A percentile compares a stretch with the other conserved stretches of the same genome.
Conservation (phyloP, 92 coral and sea anemone species). For the Phenganax stokvisi region DNA sequence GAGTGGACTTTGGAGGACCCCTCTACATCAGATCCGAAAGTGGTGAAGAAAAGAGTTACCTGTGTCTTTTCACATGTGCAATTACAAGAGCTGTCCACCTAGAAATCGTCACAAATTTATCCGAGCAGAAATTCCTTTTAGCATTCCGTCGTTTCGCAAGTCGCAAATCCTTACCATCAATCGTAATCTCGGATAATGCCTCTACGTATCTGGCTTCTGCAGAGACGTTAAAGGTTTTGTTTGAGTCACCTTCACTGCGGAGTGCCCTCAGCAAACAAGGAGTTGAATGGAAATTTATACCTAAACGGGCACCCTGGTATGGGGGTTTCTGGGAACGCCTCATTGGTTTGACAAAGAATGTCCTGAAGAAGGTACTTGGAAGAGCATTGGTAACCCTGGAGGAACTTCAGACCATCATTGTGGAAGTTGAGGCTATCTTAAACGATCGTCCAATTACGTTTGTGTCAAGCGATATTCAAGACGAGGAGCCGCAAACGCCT, state of each 20-base stretch:
- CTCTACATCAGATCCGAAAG: conserved; percentile 14
- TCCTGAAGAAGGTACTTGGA: conserved; percentile 46
- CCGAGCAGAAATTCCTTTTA: conserved; percentile 42
- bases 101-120: conserved; percentile 48
- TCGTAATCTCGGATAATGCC: conserved; percentile 57
- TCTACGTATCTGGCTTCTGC: conserved; percentile 46
- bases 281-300: neutral
- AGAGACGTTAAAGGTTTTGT: conserved; percentile 41
- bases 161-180: conserved; percentile 42
- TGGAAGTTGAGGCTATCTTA: conserved; percentile 38
- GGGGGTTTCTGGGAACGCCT: conserved; percentile 61
- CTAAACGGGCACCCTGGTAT: conserved; percentile 54
- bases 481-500: conserved; percentile 41
- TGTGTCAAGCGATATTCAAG: conserved; percentile 27
- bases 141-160: conserved; percentile 53
- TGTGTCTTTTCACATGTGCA: conserved; percentile 50
- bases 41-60: conserved; percentile 38
- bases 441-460: conserved; percentile 42
- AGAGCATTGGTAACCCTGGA: conserved; percentile 34
- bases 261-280: conserved; percentile 38
- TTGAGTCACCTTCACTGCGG: conserved; percentile 44
- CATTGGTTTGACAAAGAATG: conserved; percentile 52
- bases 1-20: conserved; percentile 51
- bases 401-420: conserved; percentile 38
- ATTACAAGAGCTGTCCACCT: conserved; percentile 51